phyloP scores from a whole-genome alignment of 92 coral and sea anemone genomes.

The Epizoanthus rinbou region DNA sequence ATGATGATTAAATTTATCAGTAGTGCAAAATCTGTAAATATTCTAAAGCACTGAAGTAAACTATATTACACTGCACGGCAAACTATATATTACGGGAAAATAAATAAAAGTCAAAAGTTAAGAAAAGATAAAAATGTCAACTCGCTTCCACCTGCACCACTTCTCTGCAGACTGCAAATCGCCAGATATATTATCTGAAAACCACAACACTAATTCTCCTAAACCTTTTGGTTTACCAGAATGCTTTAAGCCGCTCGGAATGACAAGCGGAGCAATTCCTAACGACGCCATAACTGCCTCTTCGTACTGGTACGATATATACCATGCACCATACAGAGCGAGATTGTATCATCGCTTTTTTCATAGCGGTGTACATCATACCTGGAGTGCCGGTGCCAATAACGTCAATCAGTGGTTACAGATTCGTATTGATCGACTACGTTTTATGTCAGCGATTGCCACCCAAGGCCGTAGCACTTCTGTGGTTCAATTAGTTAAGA shows the following conservation, averaged over 20 bases:
- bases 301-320: neutral
- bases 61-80: too few species aligned
- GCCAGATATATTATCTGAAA: too few species aligned
- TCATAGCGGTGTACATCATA: neutral
- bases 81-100: too few species aligned
- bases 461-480: neutral
- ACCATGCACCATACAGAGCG: neutral
- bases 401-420: neutral
- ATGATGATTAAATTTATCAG: too few species aligned
- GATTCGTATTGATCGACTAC: neutral
- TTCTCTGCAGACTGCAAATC: too few species aligned
- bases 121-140: too few species aligned
- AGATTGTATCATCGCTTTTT: neutral
- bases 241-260: neutral
- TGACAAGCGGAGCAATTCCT: constrained; percentile 29
- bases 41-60: too few species aligned
- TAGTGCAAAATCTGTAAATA: too few species aligned
- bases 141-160: too few species aligned
- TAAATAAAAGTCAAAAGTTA: too few species aligned
- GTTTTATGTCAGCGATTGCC: constrained; percentile 16
- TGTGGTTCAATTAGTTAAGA: neutral
- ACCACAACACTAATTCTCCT: neutral
- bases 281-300: constrained; percentile 17
- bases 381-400: neutral
- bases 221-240: neutral